Evolutionary conservation across 2,797 vertebrate species (phyloP).

Genomic region (Buphagus erythrorhynchus): DNA sequence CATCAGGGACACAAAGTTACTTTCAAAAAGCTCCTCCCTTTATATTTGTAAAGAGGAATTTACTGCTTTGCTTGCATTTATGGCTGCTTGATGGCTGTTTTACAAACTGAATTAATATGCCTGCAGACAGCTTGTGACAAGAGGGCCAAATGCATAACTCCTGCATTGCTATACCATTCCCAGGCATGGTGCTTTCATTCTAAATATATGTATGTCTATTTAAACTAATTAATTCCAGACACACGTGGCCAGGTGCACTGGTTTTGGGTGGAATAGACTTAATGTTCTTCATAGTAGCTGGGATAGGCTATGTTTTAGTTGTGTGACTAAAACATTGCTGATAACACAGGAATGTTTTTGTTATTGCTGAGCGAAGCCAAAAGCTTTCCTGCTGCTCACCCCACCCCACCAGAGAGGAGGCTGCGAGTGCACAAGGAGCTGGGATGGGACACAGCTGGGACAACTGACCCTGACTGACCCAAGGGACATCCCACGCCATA

Average conservation of each 20-base stretch:
- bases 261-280: neutral
- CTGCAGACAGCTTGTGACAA: neutral
- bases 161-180: neutral
- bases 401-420: rapidly evolving
- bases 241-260: too few species aligned
- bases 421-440: rapidly evolving
- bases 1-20: neutral
- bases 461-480: neutral
- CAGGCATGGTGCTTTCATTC: neutral
- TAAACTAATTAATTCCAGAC: neutral
- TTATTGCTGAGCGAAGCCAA: neutral
- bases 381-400: neutral
- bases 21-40: neutral
- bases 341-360: neutral
- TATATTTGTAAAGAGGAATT: neutral
- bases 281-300: neutral
- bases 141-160: neutral
- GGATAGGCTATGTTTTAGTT: neutral
- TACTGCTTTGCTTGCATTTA: neutral
- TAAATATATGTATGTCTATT: neutral
- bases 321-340: neutral
- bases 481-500: neutral
- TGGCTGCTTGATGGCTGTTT: neutral
- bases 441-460: neutral
- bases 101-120: neutral